A percentile compares a stretch with the other conserved stretches of the same genome.
phyloP scores from a whole-genome alignment of 2,888 invertebrate genomes.

The Seira musarum region DNA sequence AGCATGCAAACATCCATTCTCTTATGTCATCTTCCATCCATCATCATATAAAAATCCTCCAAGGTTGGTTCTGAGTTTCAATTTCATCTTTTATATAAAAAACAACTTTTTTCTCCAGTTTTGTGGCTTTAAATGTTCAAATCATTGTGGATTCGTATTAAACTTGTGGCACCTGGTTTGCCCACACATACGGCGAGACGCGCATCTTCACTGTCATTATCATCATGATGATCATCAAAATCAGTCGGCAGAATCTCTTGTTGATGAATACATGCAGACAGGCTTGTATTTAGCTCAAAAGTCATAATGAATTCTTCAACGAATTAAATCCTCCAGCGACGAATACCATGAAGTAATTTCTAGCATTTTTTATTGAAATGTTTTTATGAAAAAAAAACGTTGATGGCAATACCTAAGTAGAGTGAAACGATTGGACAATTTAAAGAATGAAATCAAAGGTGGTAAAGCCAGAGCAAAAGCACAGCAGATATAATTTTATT shows the following conservation, averaged over 20 bases:
- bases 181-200: neutral
- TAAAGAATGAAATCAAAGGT: conserved; percentile 26
- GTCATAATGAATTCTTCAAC: neutral
- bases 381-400: neutral
- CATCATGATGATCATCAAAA: no score
- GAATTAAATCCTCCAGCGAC: neutral
- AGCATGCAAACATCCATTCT: conserved; percentile 34
- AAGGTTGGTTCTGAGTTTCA: conserved; percentile 22
- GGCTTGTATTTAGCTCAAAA: neutral
- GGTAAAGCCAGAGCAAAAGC: conserved; percentile 34
- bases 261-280: no score
- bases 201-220: no score
- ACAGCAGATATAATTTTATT: conserved; percentile 23
- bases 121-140: neutral
- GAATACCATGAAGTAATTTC: no score
- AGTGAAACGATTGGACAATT: no score
- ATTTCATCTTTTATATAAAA: conserved; percentile 13
- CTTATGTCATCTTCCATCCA: conserved; percentile 1
- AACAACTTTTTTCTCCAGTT: conserved; percentile 31
- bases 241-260: no score
- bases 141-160: no score
- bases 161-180: conserved; percentile 8
- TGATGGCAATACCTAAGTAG: neutral
- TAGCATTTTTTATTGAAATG: neutral
- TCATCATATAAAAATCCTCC: conserved; percentile 3